phyloP scores from a whole-genome alignment of 2,888 invertebrate species.

The Biston stratarius region DNA sequence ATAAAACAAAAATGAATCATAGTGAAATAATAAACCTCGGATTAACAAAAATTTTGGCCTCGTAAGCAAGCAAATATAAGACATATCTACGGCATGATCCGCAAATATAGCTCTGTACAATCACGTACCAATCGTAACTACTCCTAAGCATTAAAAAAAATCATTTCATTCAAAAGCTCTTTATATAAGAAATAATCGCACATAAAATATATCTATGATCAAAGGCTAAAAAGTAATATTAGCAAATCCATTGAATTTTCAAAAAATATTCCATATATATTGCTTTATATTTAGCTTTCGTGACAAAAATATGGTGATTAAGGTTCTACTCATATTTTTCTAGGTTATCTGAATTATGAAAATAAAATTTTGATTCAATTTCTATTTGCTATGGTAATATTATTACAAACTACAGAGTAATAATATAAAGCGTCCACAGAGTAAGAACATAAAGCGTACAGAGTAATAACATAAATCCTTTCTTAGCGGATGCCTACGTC shows the following conservation, averaged over 20 bases:
- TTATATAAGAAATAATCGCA: not conserved
- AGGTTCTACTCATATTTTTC: constrained; percentile 13
- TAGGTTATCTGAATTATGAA: not conserved
- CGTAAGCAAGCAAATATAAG: no score
- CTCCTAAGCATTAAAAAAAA: not conserved
- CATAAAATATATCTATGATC: constrained; percentile 28
- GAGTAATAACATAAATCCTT: no score
- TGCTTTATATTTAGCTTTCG: constrained; percentile 26
- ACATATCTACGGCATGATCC: no score
- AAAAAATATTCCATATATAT: constrained; percentile 33
- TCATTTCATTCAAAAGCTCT: not conserved
- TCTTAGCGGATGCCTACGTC: no score
- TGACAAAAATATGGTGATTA: constrained; percentile 19
- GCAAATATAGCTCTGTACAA: no score
- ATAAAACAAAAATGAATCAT: no score
- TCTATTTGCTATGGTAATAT: not conserved
- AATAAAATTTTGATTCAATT: constrained; percentile 3
- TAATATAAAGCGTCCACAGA: no score
- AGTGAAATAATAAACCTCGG: no score
- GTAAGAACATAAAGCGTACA: no score
- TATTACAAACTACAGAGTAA: not conserved
- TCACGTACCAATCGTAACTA: not conserved
- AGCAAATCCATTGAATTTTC: constrained; percentile 27
- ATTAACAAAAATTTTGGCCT: no score
- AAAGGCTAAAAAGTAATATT: constrained; percentile 24